Evolutionary conservation across 64 coral and sea anemone species (phyloP).

Genomic region (Porites australiensis): DNA sequence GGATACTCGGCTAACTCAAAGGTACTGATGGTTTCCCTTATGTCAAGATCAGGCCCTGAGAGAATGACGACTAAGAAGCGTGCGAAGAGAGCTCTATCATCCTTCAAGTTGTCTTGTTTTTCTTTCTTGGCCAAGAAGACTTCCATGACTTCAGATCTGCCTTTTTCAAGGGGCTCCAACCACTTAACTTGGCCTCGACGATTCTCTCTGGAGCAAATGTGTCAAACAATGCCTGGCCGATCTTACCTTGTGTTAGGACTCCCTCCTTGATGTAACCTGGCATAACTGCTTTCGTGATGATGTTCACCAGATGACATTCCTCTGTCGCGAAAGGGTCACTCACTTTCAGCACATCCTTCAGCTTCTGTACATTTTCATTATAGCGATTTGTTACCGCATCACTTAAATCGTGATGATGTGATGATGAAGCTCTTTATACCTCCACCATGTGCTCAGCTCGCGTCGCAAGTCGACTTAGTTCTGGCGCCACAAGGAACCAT

Average conservation of each 20-base stretch:
- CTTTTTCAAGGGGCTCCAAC: slow-evolving; percentile 47
- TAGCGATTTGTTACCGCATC: background rate
- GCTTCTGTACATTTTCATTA: background rate
- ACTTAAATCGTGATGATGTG: background rate
- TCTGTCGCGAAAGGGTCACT: background rate
- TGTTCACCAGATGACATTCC: background rate
- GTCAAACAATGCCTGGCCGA: background rate
- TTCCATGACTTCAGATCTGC: slow-evolving; percentile 22
- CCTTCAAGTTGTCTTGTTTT: background rate
- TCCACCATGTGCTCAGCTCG: background rate
- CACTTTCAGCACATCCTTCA: background rate
- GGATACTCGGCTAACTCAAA: slow-evolving; percentile 47
- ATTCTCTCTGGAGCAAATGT: slow-evolving; percentile 5
- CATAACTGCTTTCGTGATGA: background rate
- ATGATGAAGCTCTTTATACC: background rate
- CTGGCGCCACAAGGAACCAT: slow-evolving; percentile 28
- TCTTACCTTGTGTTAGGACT: background rate
- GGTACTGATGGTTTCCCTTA: slow-evolving; percentile 51
- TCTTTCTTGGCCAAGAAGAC: background rate
- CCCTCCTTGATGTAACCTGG: background rate
- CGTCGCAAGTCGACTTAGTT: background rate
- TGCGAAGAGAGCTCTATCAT: slow-evolving; percentile 50
- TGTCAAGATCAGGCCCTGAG: slow-evolving; percentile 43
- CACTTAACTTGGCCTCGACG: background rate
- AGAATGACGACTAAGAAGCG: slow-evolving; percentile 46